phyloP scores from a whole-genome alignment of 2,113 vertebrate genomes.

The Ceyx melanurus region DNA sequence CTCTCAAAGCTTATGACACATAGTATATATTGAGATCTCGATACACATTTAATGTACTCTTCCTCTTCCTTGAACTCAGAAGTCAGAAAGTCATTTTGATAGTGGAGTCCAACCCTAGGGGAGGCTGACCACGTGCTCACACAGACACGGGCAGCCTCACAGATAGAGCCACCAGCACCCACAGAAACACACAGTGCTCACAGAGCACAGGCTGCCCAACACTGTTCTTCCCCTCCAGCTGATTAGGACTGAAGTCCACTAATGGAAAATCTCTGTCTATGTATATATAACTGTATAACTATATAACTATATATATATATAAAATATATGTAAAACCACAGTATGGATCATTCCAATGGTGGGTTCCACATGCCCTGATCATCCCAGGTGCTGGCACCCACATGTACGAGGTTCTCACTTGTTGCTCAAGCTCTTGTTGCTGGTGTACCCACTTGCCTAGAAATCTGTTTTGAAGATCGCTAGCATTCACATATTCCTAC shows the following conservation, averaged over 20 bases:
- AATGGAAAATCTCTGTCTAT: not conserved
- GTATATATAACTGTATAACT: not conserved
- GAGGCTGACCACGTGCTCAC: not conserved
- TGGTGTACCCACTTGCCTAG: not conserved
- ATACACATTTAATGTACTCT: not conserved
- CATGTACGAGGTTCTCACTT: not conserved
- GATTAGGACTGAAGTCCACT: not conserved
- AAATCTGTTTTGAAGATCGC: not conserved
- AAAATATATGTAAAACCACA: not conserved
- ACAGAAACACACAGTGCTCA: not conserved
- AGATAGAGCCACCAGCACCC: not conserved
- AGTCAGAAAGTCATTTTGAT: not conserved
- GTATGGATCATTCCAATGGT: not conserved
- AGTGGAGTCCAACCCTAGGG: not conserved
- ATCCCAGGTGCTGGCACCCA: not conserved
- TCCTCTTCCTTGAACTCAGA: not conserved
- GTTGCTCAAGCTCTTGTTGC: not conserved
- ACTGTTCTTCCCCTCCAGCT: not conserved
- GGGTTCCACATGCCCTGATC: not conserved
- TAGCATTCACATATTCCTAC: not conserved
- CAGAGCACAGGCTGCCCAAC: not conserved
- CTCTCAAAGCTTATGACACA: not conserved
- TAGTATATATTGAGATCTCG: not conserved
- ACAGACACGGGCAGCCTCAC: not conserved
- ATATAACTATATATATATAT: not conserved